Evolutionary conservation across 2,113 vertebrate species (phyloP), one percentile per base, ranked within the genome.

Genomic region (Meleagris gallopavo): DNA sequence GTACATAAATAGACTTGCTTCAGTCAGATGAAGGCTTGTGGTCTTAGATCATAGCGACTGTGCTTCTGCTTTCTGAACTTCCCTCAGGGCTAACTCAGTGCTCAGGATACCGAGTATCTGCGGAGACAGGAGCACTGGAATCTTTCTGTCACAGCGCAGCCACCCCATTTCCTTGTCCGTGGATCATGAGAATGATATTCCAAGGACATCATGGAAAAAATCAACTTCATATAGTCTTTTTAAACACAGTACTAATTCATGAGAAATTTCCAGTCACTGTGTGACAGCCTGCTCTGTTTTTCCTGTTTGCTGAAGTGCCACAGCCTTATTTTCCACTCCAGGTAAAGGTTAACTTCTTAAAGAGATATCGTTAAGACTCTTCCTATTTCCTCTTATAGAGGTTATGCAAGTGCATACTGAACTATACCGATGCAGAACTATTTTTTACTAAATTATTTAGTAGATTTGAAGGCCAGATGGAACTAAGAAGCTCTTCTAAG

Each of bases 11-110:
- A 96, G 86, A 89, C 45, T 66, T 69, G 57, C 55, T 79, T 91
- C 83, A 92, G 81, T 82, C 90, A 93, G 93, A 92, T 83, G 90
- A 93, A 88, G 79, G 86, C 84, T 90, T 95, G 91, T 54, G 94
- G 89, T 83, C 87, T 80, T 48, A 62, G 72, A 84, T 79, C 72
- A 93, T 4, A 93, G 71, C 75, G 36, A 71, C 69, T 77, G 50
- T 94, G 95, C 89, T 97, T 98, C 96, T 97, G 91, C 92, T 97
- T 97, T 97, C 88, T 92, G 43, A 73, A 93, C 72, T 97, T 97
- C 96, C 94, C 85, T 86, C 1, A 7, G 69, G 66, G 62, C 83
- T 96, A 96, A 97, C 93, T 97, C 94, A 97, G 86, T 19, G 61
- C 69, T n/a, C 72, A n/a, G 74, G 65, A 82, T 24, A 75, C 75